Conservation (phyloP, 2,797 vertebrate species). For the Muscicapa striata region DNA sequence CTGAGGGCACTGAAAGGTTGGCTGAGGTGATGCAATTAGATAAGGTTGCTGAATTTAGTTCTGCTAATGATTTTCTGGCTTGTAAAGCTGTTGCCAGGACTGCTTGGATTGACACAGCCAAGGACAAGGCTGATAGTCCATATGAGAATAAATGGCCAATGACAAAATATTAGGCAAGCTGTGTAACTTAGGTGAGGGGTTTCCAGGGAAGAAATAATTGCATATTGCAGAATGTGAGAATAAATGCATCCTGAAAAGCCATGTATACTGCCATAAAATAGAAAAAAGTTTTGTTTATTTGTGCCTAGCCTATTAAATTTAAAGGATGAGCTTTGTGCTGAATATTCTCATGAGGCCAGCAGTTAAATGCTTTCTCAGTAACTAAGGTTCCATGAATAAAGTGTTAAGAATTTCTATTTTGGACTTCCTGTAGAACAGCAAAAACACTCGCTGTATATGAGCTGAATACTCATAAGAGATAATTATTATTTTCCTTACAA, state of each 20-base stretch:
- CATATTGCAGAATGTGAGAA: background rate
- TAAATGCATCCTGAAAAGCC: background rate
- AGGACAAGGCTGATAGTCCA: background rate
- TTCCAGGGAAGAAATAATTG: background rate
- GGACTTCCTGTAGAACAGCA: background rate
- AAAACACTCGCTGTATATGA: background rate
- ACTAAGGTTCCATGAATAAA: background rate
- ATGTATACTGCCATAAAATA: background rate
- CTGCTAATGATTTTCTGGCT: slow-evolving; percentile 4
- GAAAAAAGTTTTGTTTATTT: background rate
- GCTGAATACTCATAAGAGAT: background rate
- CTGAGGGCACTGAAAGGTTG: background rate
- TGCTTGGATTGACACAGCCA: background rate
- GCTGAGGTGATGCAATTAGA: background rate
- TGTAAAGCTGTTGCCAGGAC: background rate
- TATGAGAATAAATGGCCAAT: background rate
- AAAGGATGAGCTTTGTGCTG: background rate
- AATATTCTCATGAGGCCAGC: background rate
- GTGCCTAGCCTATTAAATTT: background rate
- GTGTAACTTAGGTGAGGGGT: background rate
- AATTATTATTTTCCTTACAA: background rate
- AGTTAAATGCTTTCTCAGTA: background rate
- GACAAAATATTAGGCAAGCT: background rate
- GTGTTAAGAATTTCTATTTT: background rate
- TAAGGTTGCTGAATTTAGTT: background rate